Base-by-base conservation (phyloP, 1,140 invertebrate species). In the Chymomyza costata region DNA sequence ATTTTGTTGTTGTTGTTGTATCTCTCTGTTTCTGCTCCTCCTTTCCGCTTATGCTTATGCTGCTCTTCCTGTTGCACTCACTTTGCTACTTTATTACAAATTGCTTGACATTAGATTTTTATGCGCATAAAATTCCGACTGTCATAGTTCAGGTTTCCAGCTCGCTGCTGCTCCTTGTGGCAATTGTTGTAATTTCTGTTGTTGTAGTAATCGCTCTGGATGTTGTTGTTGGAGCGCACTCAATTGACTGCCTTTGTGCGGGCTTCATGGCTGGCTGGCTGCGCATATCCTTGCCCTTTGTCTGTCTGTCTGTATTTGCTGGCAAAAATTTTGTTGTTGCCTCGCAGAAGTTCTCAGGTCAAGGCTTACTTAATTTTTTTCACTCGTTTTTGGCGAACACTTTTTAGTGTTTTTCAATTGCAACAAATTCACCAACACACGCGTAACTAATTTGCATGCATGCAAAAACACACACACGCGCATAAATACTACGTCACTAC, bases 301-400 rank as follows among this genome's bases (percentile, higher is more conserved):
- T 30, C 8, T 35, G 19, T 8, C 31, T 17, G 21, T 16, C 37
- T 25, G n/a, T 48, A 11, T 18, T 16, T 11, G 31, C 32, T 49
- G 11, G 5, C 5, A 6, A 28, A 6, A 28, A 6, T 28, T 28
- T 18, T 6, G 34, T 38, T 38, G 13, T 58, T 44, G 47, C 54
- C 54, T 60, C 52, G 62, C n/a, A n/a, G n/a, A n/a, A n/a, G 39
- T 56, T 60, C n/a, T n/a, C 50, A 65, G 70, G 65, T 74, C 65
- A 76, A 65, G 69, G 54, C 51, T 66, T 37, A 50, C 21, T 32
- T 65, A 32, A 43, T 19, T 19, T 32, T 19, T 25, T 30, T 25
- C 31, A 31, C 19, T 38, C 14, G 43, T 51, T 51, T 65, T 45
- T 34, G 53, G 46, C 50, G 48, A 43, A 55, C 60, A 51, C 61